These are phyloP conservation scores for Casuarius casuarius DNA, from an alignment of 2,113 vertebrate species.

Conservation along the genomic window DNA sequence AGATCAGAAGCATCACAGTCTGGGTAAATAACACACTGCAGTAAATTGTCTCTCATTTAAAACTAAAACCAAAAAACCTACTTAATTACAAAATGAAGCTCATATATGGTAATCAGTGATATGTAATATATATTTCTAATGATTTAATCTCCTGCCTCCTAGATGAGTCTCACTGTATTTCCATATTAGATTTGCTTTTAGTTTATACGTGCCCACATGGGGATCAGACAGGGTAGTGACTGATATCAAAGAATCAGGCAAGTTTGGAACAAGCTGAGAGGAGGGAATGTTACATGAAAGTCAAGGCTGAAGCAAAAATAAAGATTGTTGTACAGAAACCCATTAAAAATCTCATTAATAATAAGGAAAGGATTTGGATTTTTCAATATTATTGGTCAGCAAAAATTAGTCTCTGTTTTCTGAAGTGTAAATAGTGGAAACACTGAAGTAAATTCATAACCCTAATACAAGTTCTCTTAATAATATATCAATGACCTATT, in stretches of 20 bases:
- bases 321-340: background rate
- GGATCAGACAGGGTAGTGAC: background rate
- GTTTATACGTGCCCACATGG: background rate
- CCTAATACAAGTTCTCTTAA: background rate
- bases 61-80: background rate
- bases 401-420: background rate
- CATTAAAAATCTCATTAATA: background rate
- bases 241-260: background rate
- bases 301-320: background rate
- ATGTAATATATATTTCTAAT: background rate
- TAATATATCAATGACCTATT: background rate
- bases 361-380: fast-evolving
- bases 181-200: background rate
- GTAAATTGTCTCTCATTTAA: background rate
- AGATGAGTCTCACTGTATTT: background rate
- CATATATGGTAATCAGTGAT: background rate
- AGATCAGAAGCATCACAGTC: background rate
- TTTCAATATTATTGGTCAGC: background rate
- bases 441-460: background rate
- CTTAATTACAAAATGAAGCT: background rate
- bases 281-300: background rate
- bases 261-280: background rate
- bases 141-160: background rate
- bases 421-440: background rate
- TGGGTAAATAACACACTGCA: background rate